Evolutionary conservation across 1,140 invertebrate species (phyloP).

Genomic region (Neuroterus valhalla): DNA sequence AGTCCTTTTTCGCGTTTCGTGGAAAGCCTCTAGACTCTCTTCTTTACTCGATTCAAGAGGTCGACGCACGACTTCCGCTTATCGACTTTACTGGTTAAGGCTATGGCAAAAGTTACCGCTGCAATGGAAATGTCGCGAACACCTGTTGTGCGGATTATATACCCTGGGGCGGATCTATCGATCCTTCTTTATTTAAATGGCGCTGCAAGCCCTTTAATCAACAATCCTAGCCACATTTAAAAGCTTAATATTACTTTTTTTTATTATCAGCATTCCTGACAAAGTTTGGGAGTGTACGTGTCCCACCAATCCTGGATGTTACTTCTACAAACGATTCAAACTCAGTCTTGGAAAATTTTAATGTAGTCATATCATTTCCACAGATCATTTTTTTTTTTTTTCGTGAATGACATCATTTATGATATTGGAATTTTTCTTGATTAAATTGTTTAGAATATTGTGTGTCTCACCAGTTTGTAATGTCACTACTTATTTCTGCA

Average conservation of each 20-base stretch:
- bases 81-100: constrained; percentile 20
- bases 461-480: no score
- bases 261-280: not conserved
- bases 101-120: not conserved
- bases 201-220: not conserved
- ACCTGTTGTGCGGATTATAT: constrained; percentile 46
- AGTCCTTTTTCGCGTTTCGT: constrained; percentile 25
- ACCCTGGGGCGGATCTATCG: not conserved
- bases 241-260: not conserved
- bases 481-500: no score
- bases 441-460: no score
- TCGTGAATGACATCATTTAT: no score
- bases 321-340: not conserved
- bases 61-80: constrained; percentile 25
- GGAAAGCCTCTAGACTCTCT: constrained; percentile 12
- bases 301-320: not conserved
- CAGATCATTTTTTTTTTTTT: no score
- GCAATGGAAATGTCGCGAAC: constrained; percentile 43
- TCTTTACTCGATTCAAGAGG: constrained; percentile 9
- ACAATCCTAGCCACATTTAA: not conserved
- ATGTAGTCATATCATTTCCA: no score
- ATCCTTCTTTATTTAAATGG: not conserved
- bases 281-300: not conserved
- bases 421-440: no score
- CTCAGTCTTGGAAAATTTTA: no score